Conservation (phyloP, 2,888 invertebrate species). For the Acleris holmiana region DNA sequence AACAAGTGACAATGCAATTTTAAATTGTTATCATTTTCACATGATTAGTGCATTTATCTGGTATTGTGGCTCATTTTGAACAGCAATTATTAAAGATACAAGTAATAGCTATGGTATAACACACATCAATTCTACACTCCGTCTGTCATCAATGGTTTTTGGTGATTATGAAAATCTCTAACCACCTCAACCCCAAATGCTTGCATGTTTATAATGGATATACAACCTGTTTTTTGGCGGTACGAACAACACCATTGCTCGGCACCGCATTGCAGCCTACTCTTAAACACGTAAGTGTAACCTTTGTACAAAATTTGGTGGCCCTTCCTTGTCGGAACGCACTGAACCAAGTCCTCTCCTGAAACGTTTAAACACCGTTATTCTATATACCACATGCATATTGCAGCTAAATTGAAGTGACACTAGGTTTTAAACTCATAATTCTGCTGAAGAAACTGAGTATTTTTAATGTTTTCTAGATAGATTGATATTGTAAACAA, state of each 20-base stretch:
- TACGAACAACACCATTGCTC: slow-evolving; percentile 79
- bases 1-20: no score
- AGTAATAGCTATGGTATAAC: no score
- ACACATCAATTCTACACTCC: slow-evolving; percentile 34
- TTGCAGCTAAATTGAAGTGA: background rate
- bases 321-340: slow-evolving; percentile 76
- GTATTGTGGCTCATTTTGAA: no score
- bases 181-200: slow-evolving; percentile 73
- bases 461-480: slow-evolving; percentile 10
- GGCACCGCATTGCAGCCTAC: slow-evolving; percentile 74
- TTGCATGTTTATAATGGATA: slow-evolving; percentile 78
- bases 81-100: no score
- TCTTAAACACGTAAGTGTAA: slow-evolving; percentile 76
- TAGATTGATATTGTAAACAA: slow-evolving; percentile 29
- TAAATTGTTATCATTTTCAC: no score
- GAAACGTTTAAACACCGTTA: slow-evolving; percentile 49
- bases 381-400: background rate
- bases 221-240: slow-evolving; percentile 78
- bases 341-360: slow-evolving; percentile 76
- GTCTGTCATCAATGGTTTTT: slow-evolving; percentile 74
- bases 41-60: no score
- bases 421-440: slow-evolving; percentile 7
- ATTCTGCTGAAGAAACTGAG: background rate
- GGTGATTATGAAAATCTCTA: slow-evolving; percentile 77
- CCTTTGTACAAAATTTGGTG: slow-evolving; percentile 77